These are phyloP conservation scores for Ctena decussata DNA, from an alignment of 2,888 invertebrate species.

Conservation along the genomic window DNA sequence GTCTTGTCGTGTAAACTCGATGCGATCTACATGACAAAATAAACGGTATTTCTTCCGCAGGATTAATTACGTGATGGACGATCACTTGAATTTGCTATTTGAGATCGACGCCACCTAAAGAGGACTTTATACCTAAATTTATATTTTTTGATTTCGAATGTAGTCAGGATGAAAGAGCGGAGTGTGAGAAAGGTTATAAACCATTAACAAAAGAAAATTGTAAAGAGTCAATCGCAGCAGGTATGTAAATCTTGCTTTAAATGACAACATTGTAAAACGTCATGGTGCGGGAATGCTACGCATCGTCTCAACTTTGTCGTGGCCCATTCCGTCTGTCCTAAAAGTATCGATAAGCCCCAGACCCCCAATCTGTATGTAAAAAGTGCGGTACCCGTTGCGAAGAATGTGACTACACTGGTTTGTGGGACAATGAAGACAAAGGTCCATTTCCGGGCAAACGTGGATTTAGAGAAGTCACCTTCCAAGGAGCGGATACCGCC, in stretches of 20 bases:
- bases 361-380: conserved; percentile 34
- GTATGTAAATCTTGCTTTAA: neutral
- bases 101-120: conserved; percentile 19
- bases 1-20: too few species aligned
- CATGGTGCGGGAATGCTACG: conserved; percentile 10
- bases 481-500: conserved; percentile 41
- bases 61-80: conserved; percentile 5
- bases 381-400: conserved; percentile 40
- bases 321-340: neutral
- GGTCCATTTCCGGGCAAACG: conserved; percentile 53
- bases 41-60: too few species aligned
- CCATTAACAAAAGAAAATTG: neutral
- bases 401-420: conserved; percentile 32
- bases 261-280: neutral
- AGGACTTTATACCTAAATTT: conserved; percentile 28
- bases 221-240: neutral
- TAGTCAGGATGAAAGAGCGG: conserved; percentile 20
- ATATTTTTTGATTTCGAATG: conserved; percentile 46
- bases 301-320: conserved; percentile 21
- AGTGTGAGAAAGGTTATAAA: neutral
- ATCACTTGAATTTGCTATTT: conserved; percentile 36
- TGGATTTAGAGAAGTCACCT: conserved; percentile 47
- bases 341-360: neutral
- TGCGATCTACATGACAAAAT: too few species aligned
- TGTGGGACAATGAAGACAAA: conserved; percentile 31